Conservation (phyloP, 2,888 invertebrate species). For the Eristalis arbustorum region DNA sequence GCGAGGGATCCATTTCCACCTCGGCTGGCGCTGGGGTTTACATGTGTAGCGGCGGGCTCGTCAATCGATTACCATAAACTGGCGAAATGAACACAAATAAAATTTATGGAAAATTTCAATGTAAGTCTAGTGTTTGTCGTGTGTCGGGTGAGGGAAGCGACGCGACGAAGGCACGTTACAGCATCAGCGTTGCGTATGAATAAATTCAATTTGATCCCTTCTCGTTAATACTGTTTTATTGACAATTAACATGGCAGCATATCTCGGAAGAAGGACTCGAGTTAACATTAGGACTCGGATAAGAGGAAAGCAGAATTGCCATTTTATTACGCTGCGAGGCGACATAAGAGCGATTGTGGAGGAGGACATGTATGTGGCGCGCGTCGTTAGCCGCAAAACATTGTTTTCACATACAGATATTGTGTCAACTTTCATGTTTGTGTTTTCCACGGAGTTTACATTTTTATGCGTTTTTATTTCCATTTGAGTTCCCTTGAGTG, state of each 20-base stretch:
- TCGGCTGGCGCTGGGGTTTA: constrained; percentile 15
- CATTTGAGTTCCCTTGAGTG: too few relatives aligned
- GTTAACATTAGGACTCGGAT: constrained; percentile 5
- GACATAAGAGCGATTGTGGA: constrained; percentile 1
- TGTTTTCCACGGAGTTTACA: too few relatives aligned
- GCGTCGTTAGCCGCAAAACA: background rate
- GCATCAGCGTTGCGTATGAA: too few relatives aligned
- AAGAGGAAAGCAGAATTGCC: constrained; percentile 9
- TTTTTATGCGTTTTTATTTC: too few relatives aligned
- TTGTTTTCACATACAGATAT: background rate
- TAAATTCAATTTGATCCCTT: background rate
- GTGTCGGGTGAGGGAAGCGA: background rate
- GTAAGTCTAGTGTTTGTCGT: constrained; percentile 7
- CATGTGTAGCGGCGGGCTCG: background rate
- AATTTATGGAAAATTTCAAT: constrained; percentile 66
- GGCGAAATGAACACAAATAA: constrained; percentile 43
- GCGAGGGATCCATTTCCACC: background rate
- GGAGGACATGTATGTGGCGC: background rate
- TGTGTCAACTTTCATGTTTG: too few relatives aligned
- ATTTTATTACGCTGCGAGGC: constrained; percentile 19
- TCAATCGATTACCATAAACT: constrained; percentile 61
- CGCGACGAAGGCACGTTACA: background rate
- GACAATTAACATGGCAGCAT: constrained; percentile 29
- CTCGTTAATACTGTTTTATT: background rate
- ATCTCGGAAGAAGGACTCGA: constrained; percentile 1